Base-by-base conservation (phyloP, 2,797 vertebrate genomes). In the Falco rusticolus region DNA sequence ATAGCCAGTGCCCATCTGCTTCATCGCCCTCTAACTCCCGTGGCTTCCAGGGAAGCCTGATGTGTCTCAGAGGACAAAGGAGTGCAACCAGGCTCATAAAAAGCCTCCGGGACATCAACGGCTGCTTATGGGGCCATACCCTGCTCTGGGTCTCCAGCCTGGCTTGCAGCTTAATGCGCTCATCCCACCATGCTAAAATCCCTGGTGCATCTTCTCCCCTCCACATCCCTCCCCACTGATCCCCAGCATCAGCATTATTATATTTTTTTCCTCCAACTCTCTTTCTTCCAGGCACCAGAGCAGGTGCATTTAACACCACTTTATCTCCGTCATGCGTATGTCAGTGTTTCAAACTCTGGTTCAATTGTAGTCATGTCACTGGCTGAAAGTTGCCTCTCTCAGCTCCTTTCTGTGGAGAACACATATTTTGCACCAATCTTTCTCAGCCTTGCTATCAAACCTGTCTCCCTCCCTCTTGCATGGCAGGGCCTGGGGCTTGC, bases 41-140 rank as follows among this genome's bases (percentile, higher is more conserved):
- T 34, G 63, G 51, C 37, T 87, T 70, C n/a, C 50, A 48, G 64
- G 56, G 48, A 72, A 16, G n/a, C 61, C 47, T 61, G 47, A 37
- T 48, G n/a, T 48, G 37, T 33, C n/a, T 64, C 39, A 26, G 20
- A 16, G 50, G 64, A 48, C 33, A 87, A 90, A 51, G 12, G 10
- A 11, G n/a, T 71, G 29, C 47, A 76, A 8, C 9, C 12, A 74
- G 14, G 8, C 37, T 74, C 19, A 39, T 48, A 31, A 54, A 93
- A 89, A 53, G 2, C 11, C 31, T 24, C 7, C 6, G 1, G 12
- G 48, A 53, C 21, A 60, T 2, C 25, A 74, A 11, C 1, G 5
- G 22, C 45, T 85, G 43, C 8, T 10, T 39, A 25, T 0, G 0
- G 43, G n/a, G 3, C 60, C 2, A 0, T 31, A 33, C 5, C 9